These are phyloP conservation scores for Anastrepha obliqua DNA, from an alignment of 1,140 invertebrate genomes.

Conservation along the genomic window DNA sequence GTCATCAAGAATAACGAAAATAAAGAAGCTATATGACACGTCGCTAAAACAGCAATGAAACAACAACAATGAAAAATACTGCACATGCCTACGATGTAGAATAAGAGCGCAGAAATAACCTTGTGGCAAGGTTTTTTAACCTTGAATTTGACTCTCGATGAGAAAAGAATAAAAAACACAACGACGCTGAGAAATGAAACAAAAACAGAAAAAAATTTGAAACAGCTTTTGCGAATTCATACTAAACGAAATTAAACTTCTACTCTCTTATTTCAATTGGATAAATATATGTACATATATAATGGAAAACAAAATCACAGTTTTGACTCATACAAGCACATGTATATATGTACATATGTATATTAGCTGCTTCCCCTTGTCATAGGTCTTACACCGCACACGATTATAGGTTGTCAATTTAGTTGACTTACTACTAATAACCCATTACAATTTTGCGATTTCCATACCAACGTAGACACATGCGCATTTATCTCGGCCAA, in stretches of 20 bases:
- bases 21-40: background rate
- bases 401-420: constrained; percentile 7
- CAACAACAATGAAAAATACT: constrained; percentile 12
- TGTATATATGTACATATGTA: background rate
- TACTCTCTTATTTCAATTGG: background rate
- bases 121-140: constrained; percentile 72
- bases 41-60: background rate
- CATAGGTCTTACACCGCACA: background rate
- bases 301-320: background rate
- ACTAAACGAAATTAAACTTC: background rate
- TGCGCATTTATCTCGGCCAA: background rate
- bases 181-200: background rate
- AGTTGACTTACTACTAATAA: background rate
- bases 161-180: constrained; percentile 22
- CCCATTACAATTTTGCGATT: background rate
- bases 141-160: constrained; percentile 62
- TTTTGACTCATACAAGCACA: background rate
- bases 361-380: background rate
- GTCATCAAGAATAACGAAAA: constrained; percentile 6
- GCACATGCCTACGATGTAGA: constrained; percentile 63
- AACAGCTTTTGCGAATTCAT: background rate
- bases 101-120: constrained; percentile 63
- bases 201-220: background rate
- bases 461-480: background rate
- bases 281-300: background rate